Base-by-base conservation (phyloP, 2,797 vertebrate species). In the Dipus sagitta region DNA sequence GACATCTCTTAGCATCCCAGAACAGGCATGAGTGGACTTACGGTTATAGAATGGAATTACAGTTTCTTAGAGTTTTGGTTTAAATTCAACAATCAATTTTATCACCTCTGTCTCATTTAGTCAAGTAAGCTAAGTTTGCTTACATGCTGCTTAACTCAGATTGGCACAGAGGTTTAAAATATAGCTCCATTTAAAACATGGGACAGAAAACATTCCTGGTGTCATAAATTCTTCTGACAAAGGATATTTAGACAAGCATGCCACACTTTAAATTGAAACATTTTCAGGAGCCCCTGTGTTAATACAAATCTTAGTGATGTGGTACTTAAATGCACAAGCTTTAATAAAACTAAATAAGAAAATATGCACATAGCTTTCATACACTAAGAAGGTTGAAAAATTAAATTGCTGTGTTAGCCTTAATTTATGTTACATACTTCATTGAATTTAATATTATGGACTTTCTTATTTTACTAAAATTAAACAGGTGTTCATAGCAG, bases 371-470 rank as follows among this genome's bases (percentile, higher is more conserved):
- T 17, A 70, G 78, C 15, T 93, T 81, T 92, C 47, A 82, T 1
- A 74, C 86, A 70, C 8, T 74, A 42, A 95, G 78, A 78, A 70
- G 81, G 30, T 75, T 75, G 80, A 86, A 88, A 91, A 78, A 85
- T 20, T 70, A 78, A 85, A 85, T n/a, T 17, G 11, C n/a, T 17
- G 34, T 68, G 80, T 91, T 78, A 90, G 34, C 26, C 47, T 76
- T 90, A 52, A 74, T n/a, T 28, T 85, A 68, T 86, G 58, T 72
- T 72, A 68, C 15, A 38, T 58, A 24, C 42, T 77, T 47, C 64
- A 62, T 64, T 68, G 23, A 84, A 79, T 70, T 68, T 88, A 58
- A n/a, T 72, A 42, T 6, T 13, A n/a, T 64, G 28, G 70, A 32
- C 76, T 54, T 24, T 17, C 9, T 28, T 58, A 64, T 71, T 75